phyloP scores from a whole-genome alignment of 2,113 vertebrate species.

The Elephas maximus region DNA sequence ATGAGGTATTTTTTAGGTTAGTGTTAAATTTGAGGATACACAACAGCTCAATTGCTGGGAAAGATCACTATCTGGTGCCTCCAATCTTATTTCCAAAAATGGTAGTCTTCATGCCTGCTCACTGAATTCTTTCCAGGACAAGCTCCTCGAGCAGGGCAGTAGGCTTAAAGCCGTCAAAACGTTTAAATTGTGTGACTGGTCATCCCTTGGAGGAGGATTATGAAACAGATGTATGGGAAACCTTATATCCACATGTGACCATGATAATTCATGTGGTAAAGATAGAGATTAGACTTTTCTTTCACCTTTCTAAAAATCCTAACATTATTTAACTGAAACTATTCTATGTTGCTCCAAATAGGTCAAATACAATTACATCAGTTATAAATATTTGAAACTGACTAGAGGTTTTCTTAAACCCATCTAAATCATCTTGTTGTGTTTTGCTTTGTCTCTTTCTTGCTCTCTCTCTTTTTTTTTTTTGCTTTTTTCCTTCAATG shows the following conservation, averaged over 20 bases:
- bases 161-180: neutral
- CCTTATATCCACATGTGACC: slow-evolving; percentile 24
- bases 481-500: neutral
- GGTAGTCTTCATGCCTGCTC: neutral
- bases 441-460: neutral
- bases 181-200: slow-evolving; percentile 37
- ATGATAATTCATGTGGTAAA: slow-evolving; percentile 30
- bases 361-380: slow-evolving; percentile 8
- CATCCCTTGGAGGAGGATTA: slow-evolving; percentile 33
- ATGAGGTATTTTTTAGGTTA: slow-evolving; percentile 61
- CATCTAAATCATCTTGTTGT: neutral
- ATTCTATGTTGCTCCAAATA: neutral
- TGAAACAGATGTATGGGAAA: slow-evolving; percentile 32
- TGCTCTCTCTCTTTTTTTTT: neutral
- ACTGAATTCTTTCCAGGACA: slow-evolving; percentile 47
- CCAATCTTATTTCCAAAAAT: slow-evolving; percentile 22
- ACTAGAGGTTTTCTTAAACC: neutral
- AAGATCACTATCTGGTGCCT: slow-evolving; percentile 27
- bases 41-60: neutral
- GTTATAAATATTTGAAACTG: neutral
- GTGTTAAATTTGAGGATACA: slow-evolving; percentile 47
- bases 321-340: slow-evolving; percentile 27
- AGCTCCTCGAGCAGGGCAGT: neutral
- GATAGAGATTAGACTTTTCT: neutral
- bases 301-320: neutral